These are phyloP conservation scores for Uropetala carovei DNA, from an alignment of 2,888 invertebrate genomes.

Conservation along the genomic window DNA sequence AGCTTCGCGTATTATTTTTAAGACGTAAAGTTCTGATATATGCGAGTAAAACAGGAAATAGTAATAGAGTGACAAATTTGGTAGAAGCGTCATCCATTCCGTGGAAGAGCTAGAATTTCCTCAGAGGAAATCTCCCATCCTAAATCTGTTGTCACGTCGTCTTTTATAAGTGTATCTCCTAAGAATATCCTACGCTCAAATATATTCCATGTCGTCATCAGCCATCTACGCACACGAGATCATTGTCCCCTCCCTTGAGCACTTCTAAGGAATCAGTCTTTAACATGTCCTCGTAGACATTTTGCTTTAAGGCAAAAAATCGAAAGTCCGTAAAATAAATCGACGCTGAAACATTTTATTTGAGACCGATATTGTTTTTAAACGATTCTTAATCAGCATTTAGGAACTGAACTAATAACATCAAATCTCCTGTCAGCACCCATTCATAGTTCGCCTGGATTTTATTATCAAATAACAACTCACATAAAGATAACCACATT, in stretches of 20 bases:
- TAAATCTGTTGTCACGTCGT: conserved; percentile 57
- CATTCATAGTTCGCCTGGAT: too few relatives aligned
- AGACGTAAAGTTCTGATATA: conserved; percentile 33
- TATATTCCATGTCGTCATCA: background rate
- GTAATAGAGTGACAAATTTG: conserved; percentile 62
- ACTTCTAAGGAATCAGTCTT: too few relatives aligned
- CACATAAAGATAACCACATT: too few relatives aligned
- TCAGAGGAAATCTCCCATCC: conserved; percentile 53
- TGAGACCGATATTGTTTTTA: too few relatives aligned
- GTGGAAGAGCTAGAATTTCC: conserved; percentile 38
- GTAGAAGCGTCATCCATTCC: conserved; percentile 29
- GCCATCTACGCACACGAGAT: background rate
- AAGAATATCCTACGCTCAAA: background rate
- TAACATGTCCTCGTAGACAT: too few relatives aligned
- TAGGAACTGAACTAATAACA: too few relatives aligned
- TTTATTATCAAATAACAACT: too few relatives aligned
- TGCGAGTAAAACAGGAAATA: conserved; percentile 46
- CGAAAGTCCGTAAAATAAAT: too few relatives aligned
- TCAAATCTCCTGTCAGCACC: too few relatives aligned
- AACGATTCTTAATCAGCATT: too few relatives aligned
- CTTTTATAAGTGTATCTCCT: conserved; percentile 39
- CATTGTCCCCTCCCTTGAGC: background rate
- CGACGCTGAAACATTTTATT: too few relatives aligned
- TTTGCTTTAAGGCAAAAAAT: too few relatives aligned
- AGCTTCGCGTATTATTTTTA: background rate